Base-by-base conservation (phyloP, 2,113 vertebrate species). In the Nibea coibor region DNA sequence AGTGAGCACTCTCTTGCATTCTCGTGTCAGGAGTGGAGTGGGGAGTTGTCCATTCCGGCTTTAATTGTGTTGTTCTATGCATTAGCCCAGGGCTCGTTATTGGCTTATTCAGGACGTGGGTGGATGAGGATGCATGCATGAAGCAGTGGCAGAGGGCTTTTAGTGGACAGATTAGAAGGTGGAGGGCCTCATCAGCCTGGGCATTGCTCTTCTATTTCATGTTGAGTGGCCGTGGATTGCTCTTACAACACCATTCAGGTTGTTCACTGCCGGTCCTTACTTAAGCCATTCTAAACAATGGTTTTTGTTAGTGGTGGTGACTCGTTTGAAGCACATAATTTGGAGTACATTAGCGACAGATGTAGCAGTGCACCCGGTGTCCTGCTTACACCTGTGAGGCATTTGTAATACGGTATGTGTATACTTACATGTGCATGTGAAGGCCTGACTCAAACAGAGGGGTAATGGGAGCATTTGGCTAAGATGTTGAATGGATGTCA, bases 11-110 rank as follows among this genome's bases (percentile, higher is more conserved):
- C 82, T 87, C 57, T 45, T 68, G 69, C 63, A 51, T 75, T 53
- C 84, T 80, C 35, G 3, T 62, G 51, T 24, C 26, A 68, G 47
- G 48, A 45, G 75, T 85, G 66, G 63, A 92, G 85, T 87, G 78
- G 69, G 69, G 26, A 88, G 72, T 58, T 72, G 69, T 85, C 82
- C 65, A 79, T 87, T 89, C 80, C 66, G 77, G 63, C 63, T 87
- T 83, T 87, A 83, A 91, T 93, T 88, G 84, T 91, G 91, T 93
- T 92, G 81, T 90, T 92, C 56, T 85, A 74, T 78, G 84, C 92
- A 87, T 93, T 90, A 89, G 80, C 87, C 83, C 63, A 24, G 77
- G 66, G 81, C 87, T 91, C 81, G 87, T 90, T 88, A 84, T 54
- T 61, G 81, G 50, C 78, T 72, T 61, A 72, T 83, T 58, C 35